These are phyloP conservation scores for Chelonia mydas DNA, from an alignment of 2,797 vertebrate genomes.

Conservation along the genomic window DNA sequence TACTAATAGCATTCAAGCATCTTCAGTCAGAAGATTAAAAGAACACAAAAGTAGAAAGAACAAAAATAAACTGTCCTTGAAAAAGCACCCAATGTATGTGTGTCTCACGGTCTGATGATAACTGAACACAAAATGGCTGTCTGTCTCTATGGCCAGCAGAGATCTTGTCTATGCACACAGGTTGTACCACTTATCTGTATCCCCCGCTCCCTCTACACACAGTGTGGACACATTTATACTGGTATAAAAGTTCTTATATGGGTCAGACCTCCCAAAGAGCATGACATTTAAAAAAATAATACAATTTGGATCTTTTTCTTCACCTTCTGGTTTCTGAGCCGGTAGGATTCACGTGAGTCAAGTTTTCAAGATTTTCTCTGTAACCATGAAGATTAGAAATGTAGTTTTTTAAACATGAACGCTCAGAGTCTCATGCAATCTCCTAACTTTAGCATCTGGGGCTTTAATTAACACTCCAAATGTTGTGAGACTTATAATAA, in stretches of 20 bases:
- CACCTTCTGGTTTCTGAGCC: background rate
- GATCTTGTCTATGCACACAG: background rate
- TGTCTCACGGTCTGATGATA: background rate
- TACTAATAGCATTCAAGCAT: background rate
- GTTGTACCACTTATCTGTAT: fast-evolving
- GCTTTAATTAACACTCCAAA: slow-evolving; percentile 9
- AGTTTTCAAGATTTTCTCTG: slow-evolving; percentile 20
- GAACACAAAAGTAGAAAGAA: background rate
- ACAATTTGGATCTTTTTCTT: background rate
- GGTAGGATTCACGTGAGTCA: background rate
- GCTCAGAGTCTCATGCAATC: background rate
- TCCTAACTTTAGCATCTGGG: background rate
- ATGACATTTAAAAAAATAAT: slow-evolving; percentile 32
- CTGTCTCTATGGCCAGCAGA: background rate
- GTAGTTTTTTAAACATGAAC: slow-evolving; percentile 13
- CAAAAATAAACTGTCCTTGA: background rate
- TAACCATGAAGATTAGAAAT: background rate
- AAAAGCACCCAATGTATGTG: background rate
- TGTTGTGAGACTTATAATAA: background rate
- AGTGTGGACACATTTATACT: background rate
- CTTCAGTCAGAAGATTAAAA: background rate
- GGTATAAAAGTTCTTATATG: background rate
- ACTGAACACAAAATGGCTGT: background rate
- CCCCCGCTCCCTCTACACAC: background rate
- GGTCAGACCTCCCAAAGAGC: background rate